Evolutionary conservation across 2,113 vertebrate genomes (phyloP), one percentile per base, ranked within the genome.

Genomic region (Eira barbara): DNA sequence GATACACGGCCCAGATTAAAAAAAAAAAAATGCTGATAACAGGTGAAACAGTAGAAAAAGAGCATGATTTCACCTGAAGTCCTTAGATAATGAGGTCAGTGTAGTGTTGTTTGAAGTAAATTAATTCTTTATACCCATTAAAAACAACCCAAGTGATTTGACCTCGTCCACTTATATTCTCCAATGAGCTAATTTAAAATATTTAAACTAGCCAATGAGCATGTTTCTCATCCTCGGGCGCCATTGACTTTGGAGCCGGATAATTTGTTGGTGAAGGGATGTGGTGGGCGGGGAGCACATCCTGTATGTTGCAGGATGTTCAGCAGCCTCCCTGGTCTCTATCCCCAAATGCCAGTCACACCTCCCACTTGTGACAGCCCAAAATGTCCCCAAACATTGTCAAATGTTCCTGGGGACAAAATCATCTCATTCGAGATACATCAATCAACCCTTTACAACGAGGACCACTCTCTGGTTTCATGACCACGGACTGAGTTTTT

Each of bases 101-200:
- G 7, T 14, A 36, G 6, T 47, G 39, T 74, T 57, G 81, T 36
- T 45, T 65, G 10, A 49, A 96, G 79, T 55, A 39, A 94, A 84
- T 92, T 59, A 81, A 85, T 79, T 80, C 45, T 74, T 49, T 8
- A 47, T 15, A 36, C 9, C 5, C 39, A 45, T 36, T 57, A 95
- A 74, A 34, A n/a, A 82, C 27, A 63, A 78, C 8, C 15, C 67
- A 80, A 4, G 10, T 65, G 90, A 88, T 47, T 0, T 92, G 39
- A 47, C 42, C 49, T 83, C 57, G 95, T 49, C 47, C 61, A 59
- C 1, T 12, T 52, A 86, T 34, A 82, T 7, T 36, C 55, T 13
- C 15, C 94, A 71, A 89, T 36, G n/a, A 95, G 31, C 21, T 95
- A 18, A 86, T n/a, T 89, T 59, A 61, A 92, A 89, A 71, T 63